Evolutionary conservation across 2,113 vertebrate species (phyloP).

Genomic region (Antechinus stuartii): DNA sequence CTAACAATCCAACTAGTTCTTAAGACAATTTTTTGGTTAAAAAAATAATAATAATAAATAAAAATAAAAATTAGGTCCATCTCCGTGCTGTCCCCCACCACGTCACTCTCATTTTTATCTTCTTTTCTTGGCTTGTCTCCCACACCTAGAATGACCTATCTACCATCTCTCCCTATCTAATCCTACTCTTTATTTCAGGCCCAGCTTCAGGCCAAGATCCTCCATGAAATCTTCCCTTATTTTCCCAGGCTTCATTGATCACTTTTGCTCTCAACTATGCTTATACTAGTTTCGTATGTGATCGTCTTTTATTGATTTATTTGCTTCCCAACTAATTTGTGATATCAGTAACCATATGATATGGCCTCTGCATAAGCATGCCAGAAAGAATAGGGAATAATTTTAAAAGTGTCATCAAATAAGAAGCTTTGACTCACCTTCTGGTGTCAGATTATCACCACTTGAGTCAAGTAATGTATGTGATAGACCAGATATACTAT

Average conservation of each 20-base stretch:
- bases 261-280: neutral
- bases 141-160: neutral
- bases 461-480: too few relatives aligned
- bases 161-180: conserved; percentile 19
- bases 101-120: neutral
- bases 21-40: neutral
- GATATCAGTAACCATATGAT: neutral
- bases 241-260: neutral
- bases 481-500: too few relatives aligned
- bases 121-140: neutral
- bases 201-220: neutral
- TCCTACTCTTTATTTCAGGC: conserved; percentile 16
- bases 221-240: conserved; percentile 4
- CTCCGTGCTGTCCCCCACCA: neutral
- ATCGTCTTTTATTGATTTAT: neutral
- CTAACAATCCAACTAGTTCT: neutral
- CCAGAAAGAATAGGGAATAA: neutral
- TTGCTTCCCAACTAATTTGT: neutral
- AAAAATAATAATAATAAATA: too few relatives aligned
- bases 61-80: neutral
- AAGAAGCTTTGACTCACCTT: too few relatives aligned
- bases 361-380: neutral
- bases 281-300: neutral
- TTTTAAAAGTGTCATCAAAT: neutral
- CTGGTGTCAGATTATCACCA: too few relatives aligned